Conservation (phyloP, 2,888 invertebrate genomes). For the Spialia ferax region DNA sequence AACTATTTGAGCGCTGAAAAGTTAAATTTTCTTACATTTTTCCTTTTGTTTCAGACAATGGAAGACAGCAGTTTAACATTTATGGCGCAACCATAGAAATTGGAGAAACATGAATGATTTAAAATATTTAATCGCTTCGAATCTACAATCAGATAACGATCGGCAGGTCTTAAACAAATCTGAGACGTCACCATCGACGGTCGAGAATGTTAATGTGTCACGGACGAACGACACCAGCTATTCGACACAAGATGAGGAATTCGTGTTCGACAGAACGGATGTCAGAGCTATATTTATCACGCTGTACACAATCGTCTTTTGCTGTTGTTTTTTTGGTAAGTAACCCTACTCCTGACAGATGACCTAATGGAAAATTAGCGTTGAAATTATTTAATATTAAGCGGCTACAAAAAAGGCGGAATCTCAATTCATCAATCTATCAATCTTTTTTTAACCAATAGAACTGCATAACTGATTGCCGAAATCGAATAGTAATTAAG, state of each 20-base stretch:
- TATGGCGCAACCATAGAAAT: constrained; percentile 45
- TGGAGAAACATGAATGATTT: constrained; percentile 61
- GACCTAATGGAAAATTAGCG: constrained; percentile 8
- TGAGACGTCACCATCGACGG: constrained; percentile 40
- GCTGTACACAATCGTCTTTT: constrained; percentile 92
- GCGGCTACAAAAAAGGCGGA: too few relatives aligned
- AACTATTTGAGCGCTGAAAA: too few relatives aligned
- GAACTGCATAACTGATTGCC: too few relatives aligned
- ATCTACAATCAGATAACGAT: constrained; percentile 56
- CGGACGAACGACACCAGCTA: constrained; percentile 60
- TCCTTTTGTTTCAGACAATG: constrained; percentile 64
- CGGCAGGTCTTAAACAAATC: constrained; percentile 59
- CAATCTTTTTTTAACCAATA: too few relatives aligned
- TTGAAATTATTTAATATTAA: background rate
- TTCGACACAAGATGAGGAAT: constrained; percentile 83
- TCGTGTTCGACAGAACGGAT: constrained; percentile 91
- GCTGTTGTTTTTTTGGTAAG: constrained; percentile 94
- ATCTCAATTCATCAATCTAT: too few relatives aligned
- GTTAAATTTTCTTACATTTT: background rate
- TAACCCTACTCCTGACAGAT: constrained; percentile 2
- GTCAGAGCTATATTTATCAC: constrained; percentile 91
- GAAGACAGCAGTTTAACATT: constrained; percentile 43
- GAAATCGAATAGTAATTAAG: too few relatives aligned
- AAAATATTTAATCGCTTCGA: constrained; percentile 60
- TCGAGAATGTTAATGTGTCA: constrained; percentile 54